Conservation (phyloP, 2,113 vertebrate species). For the Geothlypis trichas region DNA sequence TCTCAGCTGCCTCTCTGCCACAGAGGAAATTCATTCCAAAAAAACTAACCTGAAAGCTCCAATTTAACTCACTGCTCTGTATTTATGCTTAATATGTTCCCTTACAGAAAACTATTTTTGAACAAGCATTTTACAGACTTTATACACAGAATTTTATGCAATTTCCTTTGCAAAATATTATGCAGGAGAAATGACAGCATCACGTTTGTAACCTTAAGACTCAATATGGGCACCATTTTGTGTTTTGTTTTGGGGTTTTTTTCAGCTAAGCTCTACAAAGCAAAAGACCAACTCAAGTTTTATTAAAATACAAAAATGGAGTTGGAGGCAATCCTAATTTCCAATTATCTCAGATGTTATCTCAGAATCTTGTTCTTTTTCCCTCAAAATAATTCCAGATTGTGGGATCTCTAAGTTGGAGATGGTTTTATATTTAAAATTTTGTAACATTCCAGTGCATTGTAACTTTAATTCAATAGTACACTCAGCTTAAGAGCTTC, state of each 20-base stretch:
- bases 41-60: not conserved
- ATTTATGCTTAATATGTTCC: not conserved
- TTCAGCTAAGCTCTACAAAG: not conserved
- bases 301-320: conserved; percentile 5
- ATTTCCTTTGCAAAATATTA: not conserved
- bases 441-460: not conserved
- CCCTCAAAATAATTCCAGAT: not conserved
- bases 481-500: not conserved
- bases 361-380: not conserved
- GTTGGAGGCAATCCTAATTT: not conserved
- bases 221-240: not conserved
- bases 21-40: not conserved
- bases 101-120: not conserved
- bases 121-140: not conserved
- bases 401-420: not conserved
- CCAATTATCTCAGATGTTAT: not conserved
- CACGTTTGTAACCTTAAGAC: not conserved
- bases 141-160: not conserved
- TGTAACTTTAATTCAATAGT: not conserved
- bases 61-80: not conserved
- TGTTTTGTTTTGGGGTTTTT: fast-evolving
- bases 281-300: not conserved
- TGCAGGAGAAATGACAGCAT: not conserved
- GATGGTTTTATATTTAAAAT: not conserved
- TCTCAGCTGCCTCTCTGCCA: not conserved